phyloP scores from a whole-genome alignment of 2,888 invertebrate species.

The Rhamphomyia laevipes region DNA sequence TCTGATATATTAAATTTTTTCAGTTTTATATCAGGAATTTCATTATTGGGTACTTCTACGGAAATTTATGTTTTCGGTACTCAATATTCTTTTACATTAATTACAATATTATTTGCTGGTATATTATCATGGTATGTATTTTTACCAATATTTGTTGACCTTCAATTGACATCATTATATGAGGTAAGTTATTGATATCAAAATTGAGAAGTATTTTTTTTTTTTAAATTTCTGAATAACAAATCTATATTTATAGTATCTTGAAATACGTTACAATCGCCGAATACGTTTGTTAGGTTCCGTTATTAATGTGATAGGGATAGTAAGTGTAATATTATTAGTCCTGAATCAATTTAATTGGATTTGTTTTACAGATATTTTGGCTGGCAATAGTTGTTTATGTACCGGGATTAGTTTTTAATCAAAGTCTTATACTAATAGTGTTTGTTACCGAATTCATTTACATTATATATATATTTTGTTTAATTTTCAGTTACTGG shows the following conservation, averaged over 20 bases:
- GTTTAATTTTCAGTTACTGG: slow-evolving; percentile 39
- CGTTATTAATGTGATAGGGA: slow-evolving; percentile 50
- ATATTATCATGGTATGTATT: slow-evolving; percentile 45
- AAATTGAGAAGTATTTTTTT: not conserved
- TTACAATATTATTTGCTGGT: slow-evolving; percentile 33
- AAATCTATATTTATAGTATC: slow-evolving; percentile 43
- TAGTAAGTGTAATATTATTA: slow-evolving; percentile 42
- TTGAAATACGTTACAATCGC: slow-evolving; percentile 58
- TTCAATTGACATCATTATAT: slow-evolving; percentile 61
- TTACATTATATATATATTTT: not conserved
- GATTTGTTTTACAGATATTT: slow-evolving; percentile 19
- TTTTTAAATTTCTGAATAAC: not conserved
- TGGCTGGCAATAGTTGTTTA: slow-evolving; percentile 45
- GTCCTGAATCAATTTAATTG: not conserved
- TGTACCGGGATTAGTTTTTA: slow-evolving; percentile 64
- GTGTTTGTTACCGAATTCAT: not conserved
- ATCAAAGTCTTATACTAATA: slow-evolving; percentile 32
- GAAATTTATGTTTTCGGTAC: slow-evolving; percentile 69
- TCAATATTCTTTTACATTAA: slow-evolving; percentile 50
- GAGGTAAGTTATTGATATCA: slow-evolving; percentile 42
- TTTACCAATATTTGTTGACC: slow-evolving; percentile 49
- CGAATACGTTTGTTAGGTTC: slow-evolving; percentile 59
- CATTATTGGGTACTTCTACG: slow-evolving; percentile 62
- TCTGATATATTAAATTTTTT: slow-evolving; percentile 6
- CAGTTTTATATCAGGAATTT: slow-evolving; percentile 64